Evolutionary conservation across 2,888 invertebrate genomes (phyloP), one percentile per base, ranked within the genome.

Genomic region (Eupithecia subumbrata): DNA sequence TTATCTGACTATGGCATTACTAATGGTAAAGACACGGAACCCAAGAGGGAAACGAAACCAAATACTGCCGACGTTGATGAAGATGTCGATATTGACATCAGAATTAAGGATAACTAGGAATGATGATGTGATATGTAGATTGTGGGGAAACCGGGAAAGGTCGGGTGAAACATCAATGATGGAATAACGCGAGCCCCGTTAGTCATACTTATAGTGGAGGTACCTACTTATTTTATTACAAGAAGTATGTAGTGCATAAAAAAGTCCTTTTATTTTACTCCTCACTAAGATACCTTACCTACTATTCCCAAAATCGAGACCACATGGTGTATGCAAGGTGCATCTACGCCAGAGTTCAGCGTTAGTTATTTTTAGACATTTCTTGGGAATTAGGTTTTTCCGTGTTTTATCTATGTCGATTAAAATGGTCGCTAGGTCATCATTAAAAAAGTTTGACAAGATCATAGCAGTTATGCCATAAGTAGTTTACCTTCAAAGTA

Each of bases 11-110:
- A 91, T 75, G 86, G 84, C 5, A 89, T 87, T 64, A 89, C 89
- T 72, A 89, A 89, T 80, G 87, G 86, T 52, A 86, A 88, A 69
- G 84, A 87, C 34, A 89, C 85, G 73, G 89, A 87, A 22, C 94
- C 93, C 5, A 93, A 94, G 84, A 84, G 91, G 76, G 91, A 93
- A 68, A 87, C 89, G 7, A 87, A 87, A 52, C 81, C 68, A 9
- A 84, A 85, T 68, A 81, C 85, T 7, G 81, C 76, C 11, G 85
- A 82, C 2, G 83, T 84, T 43, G 75, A 37, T 22, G 91, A 92
- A 66, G 86, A 88, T n/a, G 85, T 89, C 30, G 79, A 83, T 3
- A 88, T 94, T 74, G 93, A 94, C 78, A 82, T 93, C 73, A 89
- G 94, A 81, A 82, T 92, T 77, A 87, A 89, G 79, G 82, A 91